phyloP scores from a whole-genome alignment of 1,140 invertebrate species.

The Hylyphantes graminicola region DNA sequence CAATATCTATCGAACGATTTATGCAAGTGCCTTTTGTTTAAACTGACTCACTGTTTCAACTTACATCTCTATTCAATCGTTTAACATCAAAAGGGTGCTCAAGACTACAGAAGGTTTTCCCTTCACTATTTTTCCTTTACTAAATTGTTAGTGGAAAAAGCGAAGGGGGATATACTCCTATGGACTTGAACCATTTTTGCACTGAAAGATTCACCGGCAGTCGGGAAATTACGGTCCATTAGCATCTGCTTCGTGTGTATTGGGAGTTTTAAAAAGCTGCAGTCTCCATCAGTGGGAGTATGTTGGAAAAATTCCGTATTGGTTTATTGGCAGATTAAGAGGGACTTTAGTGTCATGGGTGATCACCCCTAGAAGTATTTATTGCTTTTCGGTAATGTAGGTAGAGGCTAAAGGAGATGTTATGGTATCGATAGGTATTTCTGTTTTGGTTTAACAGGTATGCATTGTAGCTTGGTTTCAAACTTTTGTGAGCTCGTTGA shows the following conservation, averaged over 20 bases:
- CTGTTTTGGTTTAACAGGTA: no score
- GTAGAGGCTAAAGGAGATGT: slow-evolving; percentile 11
- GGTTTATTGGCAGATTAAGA: slow-evolving; percentile 40
- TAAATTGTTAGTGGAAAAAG: no score
- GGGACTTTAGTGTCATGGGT: slow-evolving; percentile 33
- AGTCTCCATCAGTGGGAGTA: not conserved
- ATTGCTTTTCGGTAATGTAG: slow-evolving; percentile 28
- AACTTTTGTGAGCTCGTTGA: no score
- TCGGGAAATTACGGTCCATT: slow-evolving; percentile 44
- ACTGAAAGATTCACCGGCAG: not conserved
- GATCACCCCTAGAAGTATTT: slow-evolving; percentile 31
- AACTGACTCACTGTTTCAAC: slow-evolving; percentile 45
- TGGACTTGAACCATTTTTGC: no score
- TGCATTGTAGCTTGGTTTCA: no score
- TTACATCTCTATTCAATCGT: not conserved
- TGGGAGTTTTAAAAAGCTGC: slow-evolving; percentile 26
- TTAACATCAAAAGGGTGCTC: no score
- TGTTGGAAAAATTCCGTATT: slow-evolving; percentile 22
- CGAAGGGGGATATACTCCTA: no score
- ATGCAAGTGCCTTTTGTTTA: slow-evolving; percentile 39
- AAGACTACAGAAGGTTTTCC: no score
- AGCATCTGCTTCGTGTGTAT: slow-evolving; percentile 38
- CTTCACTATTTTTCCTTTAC: no score
- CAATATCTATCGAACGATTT: not conserved
- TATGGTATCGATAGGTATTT: slow-evolving; percentile 17